These are phyloP conservation scores for Spizaetus ornatus DNA, from an alignment of 2,113 vertebrate species.

Conservation along the genomic window DNA sequence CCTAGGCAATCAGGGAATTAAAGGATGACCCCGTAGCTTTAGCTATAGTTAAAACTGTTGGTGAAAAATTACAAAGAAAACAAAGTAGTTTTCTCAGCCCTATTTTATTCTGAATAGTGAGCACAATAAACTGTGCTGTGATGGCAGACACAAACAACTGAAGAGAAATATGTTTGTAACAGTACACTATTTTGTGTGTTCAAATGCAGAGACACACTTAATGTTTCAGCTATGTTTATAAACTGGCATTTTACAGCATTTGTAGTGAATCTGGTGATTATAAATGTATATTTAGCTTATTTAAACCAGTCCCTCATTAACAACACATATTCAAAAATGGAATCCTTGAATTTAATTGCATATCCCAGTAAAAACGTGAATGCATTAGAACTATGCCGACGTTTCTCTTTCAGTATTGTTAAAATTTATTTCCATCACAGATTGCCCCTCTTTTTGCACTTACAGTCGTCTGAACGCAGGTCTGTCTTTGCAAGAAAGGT, in stretches of 20 bases:
- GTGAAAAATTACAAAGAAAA: neutral
- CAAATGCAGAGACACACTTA: neutral
- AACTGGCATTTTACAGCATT: neutral
- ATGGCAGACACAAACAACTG: neutral
- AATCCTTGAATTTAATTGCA: neutral
- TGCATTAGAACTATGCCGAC: rapidly evolving
- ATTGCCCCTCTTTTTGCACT: neutral
- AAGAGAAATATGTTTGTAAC: neutral
- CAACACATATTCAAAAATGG: neutral
- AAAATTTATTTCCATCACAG: neutral
- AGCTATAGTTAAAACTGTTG: neutral
- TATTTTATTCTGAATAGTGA: neutral
- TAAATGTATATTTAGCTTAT: neutral
- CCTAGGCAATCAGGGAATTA: neutral
- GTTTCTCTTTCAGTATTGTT: neutral
- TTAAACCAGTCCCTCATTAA: neutral
- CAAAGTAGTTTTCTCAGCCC: neutral
- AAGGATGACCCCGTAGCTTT: neutral
- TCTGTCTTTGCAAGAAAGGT: neutral
- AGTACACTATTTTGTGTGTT: neutral
- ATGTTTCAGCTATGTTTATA: neutral
- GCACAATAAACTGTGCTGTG: neutral
- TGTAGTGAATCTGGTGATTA: neutral
- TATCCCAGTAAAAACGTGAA: neutral
- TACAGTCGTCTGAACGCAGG: neutral